Evolutionary conservation across 2,797 vertebrate species (phyloP).

Genomic region (Leptoclinus maculatus): DNA sequence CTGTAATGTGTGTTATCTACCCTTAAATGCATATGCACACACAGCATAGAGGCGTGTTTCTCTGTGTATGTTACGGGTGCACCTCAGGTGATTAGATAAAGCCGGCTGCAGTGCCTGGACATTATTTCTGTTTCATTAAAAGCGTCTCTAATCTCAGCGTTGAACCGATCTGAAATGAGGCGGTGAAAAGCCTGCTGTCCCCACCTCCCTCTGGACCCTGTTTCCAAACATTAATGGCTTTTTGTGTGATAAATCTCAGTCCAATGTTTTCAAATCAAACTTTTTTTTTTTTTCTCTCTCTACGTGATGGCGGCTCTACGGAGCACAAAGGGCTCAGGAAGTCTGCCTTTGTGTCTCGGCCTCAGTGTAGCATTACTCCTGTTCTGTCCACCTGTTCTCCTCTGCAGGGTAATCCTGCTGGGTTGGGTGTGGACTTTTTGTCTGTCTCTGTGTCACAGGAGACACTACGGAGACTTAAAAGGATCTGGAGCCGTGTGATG

Average conservation of each 20-base stretch:
- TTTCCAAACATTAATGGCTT: background rate
- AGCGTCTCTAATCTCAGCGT: background rate
- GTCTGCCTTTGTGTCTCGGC: constrained; percentile 14
- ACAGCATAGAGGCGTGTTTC: background rate
- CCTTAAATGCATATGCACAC: constrained; percentile 1
- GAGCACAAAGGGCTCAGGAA: constrained; percentile 3
- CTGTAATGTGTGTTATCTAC: background rate
- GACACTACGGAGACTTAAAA: constrained; percentile 45
- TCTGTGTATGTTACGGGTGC: background rate
- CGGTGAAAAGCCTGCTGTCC: background rate
- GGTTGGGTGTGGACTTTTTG: constrained; percentile 39
- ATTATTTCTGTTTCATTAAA: background rate
- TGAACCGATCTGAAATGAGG: background rate
- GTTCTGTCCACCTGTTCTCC: constrained; percentile 32
- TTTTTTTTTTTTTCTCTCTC: background rate
- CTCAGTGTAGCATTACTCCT: constrained; percentile 4
- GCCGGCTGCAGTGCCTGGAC: background rate
- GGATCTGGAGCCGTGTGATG: constrained; percentile 38
- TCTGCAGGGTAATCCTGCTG: constrained; percentile 12
- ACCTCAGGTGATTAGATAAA: constrained; percentile 12
- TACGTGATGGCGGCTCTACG: background rate
- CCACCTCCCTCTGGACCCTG: background rate
- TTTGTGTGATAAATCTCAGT: background rate
- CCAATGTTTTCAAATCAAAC: background rate
- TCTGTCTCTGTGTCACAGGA: constrained; percentile 39